Conservation (phyloP, 2,797 vertebrate species). For the Pyrocephalus nanus region DNA sequence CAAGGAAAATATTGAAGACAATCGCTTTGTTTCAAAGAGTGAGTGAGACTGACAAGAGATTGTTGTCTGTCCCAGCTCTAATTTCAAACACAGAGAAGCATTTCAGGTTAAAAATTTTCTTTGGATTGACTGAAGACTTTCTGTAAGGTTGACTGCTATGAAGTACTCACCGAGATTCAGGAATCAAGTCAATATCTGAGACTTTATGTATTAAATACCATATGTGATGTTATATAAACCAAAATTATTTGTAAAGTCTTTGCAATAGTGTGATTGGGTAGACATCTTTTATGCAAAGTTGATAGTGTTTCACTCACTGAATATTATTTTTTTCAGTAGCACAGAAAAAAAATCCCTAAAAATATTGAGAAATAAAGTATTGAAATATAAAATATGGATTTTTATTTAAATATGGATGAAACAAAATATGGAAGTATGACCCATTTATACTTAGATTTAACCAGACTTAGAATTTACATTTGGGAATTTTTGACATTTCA, state of each 20-base stretch:
- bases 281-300: not conserved
- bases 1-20: not conserved
- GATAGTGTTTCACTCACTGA: not conserved
- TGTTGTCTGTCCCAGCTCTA: not conserved
- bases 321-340: not conserved
- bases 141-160: not conserved
- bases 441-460: not conserved
- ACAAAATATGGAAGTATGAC: fast-evolving
- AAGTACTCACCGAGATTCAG: not conserved
- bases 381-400: not conserved
- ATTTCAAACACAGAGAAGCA: not conserved
- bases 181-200: not conserved
- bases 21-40: not conserved
- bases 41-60: not conserved
- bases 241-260: not conserved
- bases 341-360: not conserved
- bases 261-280: not conserved
- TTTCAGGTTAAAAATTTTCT: not conserved
- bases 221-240: not conserved
- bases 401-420: not conserved
- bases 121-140: not conserved
- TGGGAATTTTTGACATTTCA: not conserved
- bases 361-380: not conserved
- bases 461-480: not conserved
- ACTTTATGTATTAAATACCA: not conserved